Base-by-base conservation (phyloP, 2,888 invertebrate genomes). In the Ligdia adustata region DNA sequence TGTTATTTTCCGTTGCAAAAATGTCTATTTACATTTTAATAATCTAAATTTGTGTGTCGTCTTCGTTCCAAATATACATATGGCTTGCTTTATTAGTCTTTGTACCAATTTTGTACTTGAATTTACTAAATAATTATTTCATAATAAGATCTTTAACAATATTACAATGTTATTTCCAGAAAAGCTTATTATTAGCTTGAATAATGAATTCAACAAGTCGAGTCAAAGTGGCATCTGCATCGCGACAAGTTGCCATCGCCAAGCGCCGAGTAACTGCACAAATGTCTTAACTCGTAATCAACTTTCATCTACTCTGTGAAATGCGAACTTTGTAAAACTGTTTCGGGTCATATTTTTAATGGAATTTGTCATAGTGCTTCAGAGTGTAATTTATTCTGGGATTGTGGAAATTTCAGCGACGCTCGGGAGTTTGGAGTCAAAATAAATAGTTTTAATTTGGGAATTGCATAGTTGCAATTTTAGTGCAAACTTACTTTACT, bases 161-260 rank as follows among this genome's bases (percentile, higher is more conserved):
- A 29, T 29, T 20, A 16, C 12, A 5, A 16, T 15, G 11, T 16
- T 16, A 3, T 4, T 15, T 24, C 6, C 14, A 4, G 7, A 4
- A 16, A 15, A 26, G 0, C 7, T 9, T 27, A 15, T 24, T 27
- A 28, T n/a, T n/a, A n/a, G 9, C 18, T n/a, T 20, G 6, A 1
- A 26, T 28, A 18, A 12, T 20, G 13, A 33, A 41, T 27, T 42
- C 1, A 40, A 31, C n/a, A 27, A 43, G 33, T 33, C 4, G 41
- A 40, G 44, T 51, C 32, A 5, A 38, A 44, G 39, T 48, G 45
- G 35, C 44, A 37, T 48, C 55, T 55, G 38, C 49, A 55, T 41
- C 49, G 32, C 34, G 45, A 52, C 32, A 49, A 55, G 46, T 43
- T 45, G n/a, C 42, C 24, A 20, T 41, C 33, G 48, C 39, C 33